Evolutionary conservation across 2,888 invertebrate species (phyloP).

Genomic region (Helicoverpa assulta): DNA sequence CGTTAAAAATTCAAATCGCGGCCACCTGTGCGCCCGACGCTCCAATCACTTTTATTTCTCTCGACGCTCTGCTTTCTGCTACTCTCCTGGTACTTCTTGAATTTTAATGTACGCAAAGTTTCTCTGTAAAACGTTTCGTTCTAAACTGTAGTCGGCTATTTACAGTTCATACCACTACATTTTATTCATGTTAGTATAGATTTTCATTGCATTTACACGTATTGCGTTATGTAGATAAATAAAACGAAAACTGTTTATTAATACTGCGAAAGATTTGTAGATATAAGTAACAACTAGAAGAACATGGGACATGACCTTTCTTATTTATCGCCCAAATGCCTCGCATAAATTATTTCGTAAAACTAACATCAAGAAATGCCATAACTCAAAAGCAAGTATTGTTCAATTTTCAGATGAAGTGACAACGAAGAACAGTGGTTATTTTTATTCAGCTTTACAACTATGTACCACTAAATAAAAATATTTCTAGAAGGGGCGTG

Average conservation of each 20-base stretch:
- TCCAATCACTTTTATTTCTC: constrained; percentile 54
- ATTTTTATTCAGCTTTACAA: too few relatives aligned
- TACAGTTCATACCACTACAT: neutral
- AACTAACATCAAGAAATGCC: too few relatives aligned
- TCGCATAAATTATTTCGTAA: too few relatives aligned
- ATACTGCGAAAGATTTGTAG: too few relatives aligned
- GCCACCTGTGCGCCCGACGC: constrained; percentile 54
- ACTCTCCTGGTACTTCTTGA: constrained; percentile 43
- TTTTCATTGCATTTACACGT: constrained; percentile 12
- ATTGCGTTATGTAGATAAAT: constrained; percentile 25
- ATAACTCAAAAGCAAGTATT: too few relatives aligned
- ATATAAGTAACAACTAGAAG: too few relatives aligned
- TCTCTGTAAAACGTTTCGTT: constrained; percentile 30
- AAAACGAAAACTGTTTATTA: neutral
- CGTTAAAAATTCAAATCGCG: constrained; percentile 67
- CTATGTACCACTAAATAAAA: too few relatives aligned
- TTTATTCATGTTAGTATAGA: constrained; percentile 14
- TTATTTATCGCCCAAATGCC: too few relatives aligned
- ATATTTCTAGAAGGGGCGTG: too few relatives aligned
- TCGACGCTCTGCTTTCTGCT: constrained; percentile 27
- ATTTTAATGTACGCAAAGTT: constrained; percentile 41
- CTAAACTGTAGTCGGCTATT: constrained; percentile 16
- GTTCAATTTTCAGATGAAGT: too few relatives aligned
- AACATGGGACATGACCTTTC: too few relatives aligned
- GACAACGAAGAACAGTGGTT: too few relatives aligned